phyloP scores from a whole-genome alignment of 2,113 vertebrate species.

The Hyperopisus bebe region DNA sequence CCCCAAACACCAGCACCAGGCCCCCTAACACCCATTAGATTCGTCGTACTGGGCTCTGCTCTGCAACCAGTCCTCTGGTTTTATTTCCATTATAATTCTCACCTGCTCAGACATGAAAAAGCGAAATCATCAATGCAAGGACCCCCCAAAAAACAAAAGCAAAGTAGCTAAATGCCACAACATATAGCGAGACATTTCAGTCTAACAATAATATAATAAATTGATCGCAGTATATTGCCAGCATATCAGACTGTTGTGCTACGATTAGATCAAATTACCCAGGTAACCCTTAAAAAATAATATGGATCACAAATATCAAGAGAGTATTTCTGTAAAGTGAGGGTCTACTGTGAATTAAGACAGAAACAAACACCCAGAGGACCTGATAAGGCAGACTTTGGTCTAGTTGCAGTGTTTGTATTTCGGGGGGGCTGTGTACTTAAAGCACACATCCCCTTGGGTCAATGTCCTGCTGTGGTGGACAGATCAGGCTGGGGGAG shows the following conservation, averaged over 20 bases:
- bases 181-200: neutral
- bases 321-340: neutral
- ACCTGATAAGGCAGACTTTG: conserved; percentile 52
- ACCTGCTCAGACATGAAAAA: neutral
- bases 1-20: neutral
- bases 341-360: neutral
- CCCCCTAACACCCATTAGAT: neutral
- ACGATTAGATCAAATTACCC: neutral
- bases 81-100: neutral
- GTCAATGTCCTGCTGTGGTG: conserved; percentile 37
- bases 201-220: neutral
- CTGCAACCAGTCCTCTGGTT: neutral
- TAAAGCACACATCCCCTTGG: conserved; percentile 32
- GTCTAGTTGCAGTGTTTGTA: conserved; percentile 50
- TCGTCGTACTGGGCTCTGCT: neutral
- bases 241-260: neutral
- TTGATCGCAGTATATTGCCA: neutral
- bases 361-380: neutral
- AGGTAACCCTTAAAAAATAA: neutral
- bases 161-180: neutral
- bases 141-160: neutral
- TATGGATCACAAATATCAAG: neutral
- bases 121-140: neutral
- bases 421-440: conserved; percentile 14
- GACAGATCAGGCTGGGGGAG: neutral